Evolutionary conservation across 2,888 invertebrate species (phyloP).

Genomic region (Acanthoscelides obtectus): DNA sequence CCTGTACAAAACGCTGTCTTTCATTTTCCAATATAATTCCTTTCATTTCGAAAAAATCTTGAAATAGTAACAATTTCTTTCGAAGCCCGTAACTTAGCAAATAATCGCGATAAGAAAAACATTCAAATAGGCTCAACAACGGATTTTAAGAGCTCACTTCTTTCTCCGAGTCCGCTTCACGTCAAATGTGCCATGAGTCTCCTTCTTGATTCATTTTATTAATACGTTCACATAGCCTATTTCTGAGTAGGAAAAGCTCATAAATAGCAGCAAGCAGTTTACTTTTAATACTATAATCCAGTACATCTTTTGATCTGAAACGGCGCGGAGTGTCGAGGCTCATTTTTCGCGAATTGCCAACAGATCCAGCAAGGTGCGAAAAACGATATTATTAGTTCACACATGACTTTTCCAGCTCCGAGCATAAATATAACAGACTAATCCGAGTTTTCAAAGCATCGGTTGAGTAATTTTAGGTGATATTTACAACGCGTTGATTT

Average conservation of each 20-base stretch:
- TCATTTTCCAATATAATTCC: too few species aligned
- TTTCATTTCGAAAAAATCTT: too few species aligned
- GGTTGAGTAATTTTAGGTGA: not conserved
- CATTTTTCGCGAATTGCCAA: slow-evolving; percentile 1
- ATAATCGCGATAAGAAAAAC: too few species aligned
- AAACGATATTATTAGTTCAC: slow-evolving; percentile 17
- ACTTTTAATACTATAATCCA: not conserved
- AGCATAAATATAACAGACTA: not conserved
- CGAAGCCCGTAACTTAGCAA: too few species aligned
- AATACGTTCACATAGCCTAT: not conserved
- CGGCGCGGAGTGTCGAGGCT: not conserved
- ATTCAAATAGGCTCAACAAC: too few species aligned
- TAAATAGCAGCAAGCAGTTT: not conserved
- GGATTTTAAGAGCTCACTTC: too few species aligned
- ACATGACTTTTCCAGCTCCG: not conserved
- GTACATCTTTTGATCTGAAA: not conserved
- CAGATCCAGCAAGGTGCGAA: slow-evolving; percentile 15
- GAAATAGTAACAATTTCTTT: too few species aligned
- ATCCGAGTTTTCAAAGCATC: not conserved
- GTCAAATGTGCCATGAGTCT: too few species aligned
- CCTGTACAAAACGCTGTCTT: too few species aligned
- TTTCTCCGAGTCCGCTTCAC: too few species aligned
- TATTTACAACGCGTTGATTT: not conserved
- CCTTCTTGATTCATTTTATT: not conserved
- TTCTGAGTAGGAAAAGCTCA: not conserved